A percentile compares a stretch with the other conserved stretches of the same genome.
Evolutionary conservation across 2,888 invertebrate species (phyloP).

Genomic region (Plemyria rubiginata): DNA sequence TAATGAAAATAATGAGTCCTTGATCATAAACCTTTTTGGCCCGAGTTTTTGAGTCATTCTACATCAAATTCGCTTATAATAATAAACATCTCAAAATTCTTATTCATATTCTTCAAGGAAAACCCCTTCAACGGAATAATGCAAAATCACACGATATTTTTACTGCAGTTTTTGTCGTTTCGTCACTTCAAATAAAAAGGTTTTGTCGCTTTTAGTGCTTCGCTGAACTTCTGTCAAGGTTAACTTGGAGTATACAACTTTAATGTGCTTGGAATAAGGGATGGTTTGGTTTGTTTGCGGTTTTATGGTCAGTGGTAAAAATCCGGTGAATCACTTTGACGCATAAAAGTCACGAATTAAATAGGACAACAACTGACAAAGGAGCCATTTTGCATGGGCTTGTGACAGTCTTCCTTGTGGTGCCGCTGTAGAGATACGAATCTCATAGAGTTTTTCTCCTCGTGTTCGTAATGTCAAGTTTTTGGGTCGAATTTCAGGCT

Average conservation of each 20-base stretch:
- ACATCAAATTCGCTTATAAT: not conserved
- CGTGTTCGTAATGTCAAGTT: too few relatives aligned
- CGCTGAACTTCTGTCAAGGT: conserved; percentile 40
- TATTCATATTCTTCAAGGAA: conserved; percentile 21
- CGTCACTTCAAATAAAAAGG: conserved; percentile 54
- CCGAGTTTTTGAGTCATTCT: too few relatives aligned
- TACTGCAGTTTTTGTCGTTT: conserved; percentile 61
- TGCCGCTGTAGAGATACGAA: conserved; percentile 65
- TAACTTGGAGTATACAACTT: conserved; percentile 22
- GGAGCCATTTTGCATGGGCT: conserved; percentile 80
- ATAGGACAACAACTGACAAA: conserved; percentile 82
- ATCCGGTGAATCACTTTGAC: conserved; percentile 77
- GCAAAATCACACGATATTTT: conserved; percentile 46
- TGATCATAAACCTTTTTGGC: too few relatives aligned
- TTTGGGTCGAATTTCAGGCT: too few relatives aligned
- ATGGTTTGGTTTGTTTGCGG: conserved; percentile 26
- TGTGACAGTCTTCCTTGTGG: conserved; percentile 79
- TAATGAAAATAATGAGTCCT: too few relatives aligned
- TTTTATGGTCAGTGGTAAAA: conserved; percentile 50
- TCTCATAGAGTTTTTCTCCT: conserved; percentile 50
- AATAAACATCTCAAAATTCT: not conserved
- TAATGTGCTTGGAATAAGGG: conserved; percentile 23
- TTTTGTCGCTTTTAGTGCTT: conserved; percentile 51
- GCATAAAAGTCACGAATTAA: conserved; percentile 83
- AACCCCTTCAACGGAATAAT: conserved; percentile 40